A percentile compares a stretch with the other conserved stretches of the same genome.
Conservation (phyloP, 2,888 invertebrate genomes). For the Trissonchulus latispiculum region DNA sequence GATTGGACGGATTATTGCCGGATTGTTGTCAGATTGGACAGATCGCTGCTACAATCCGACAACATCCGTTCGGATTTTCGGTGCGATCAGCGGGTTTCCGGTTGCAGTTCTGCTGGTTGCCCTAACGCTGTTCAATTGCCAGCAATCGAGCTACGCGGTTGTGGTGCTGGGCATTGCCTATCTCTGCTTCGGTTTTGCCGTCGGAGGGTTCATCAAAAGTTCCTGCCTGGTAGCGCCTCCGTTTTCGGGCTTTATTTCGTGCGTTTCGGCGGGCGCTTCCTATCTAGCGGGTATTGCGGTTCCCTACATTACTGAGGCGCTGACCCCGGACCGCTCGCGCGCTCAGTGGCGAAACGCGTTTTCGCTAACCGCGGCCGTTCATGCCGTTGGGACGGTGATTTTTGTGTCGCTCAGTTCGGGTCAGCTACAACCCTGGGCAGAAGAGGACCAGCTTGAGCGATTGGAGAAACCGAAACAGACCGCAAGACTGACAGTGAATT, state of each 20-base stretch:
- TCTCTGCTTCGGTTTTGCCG: neutral
- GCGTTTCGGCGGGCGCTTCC: neutral
- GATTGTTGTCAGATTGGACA: neutral
- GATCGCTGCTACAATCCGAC: neutral
- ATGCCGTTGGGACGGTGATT: conserved; percentile 45
- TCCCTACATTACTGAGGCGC: conserved; percentile 2
- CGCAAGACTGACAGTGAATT: too few species aligned
- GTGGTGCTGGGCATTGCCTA: neutral
- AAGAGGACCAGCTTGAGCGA: too few species aligned
- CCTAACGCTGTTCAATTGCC: neutral
- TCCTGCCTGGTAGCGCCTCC: conserved; percentile 1
- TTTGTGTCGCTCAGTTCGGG: conserved; percentile 37
- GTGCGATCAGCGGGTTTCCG: neutral
- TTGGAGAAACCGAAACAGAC: too few species aligned
- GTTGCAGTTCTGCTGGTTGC: neutral
- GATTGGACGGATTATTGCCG: neutral
- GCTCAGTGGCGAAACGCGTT: conserved; percentile 40
- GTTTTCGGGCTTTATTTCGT: neutral
- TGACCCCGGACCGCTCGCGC: conserved; percentile 31
- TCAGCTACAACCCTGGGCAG: conserved; percentile 46
- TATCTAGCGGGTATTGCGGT: neutral
- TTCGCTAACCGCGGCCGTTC: conserved; percentile 40
- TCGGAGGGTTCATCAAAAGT: neutral
- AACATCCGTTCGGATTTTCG: neutral
- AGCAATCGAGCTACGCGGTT: neutral